Evolutionary conservation across 2,113 vertebrate genomes (phyloP).

Genomic region (Campylorhamphus procurvoides): DNA sequence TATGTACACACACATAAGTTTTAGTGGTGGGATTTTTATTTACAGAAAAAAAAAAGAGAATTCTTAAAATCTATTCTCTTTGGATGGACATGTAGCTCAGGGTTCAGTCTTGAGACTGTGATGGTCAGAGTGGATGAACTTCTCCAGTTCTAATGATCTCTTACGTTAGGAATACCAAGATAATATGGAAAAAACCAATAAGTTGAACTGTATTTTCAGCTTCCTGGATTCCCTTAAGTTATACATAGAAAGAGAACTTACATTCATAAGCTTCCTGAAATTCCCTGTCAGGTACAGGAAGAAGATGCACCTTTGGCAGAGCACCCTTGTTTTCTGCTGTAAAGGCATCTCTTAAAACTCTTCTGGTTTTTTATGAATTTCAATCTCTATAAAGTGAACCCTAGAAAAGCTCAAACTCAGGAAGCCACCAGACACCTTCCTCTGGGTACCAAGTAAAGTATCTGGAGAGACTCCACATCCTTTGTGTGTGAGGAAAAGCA

Average conservation of each 20-base stretch:
- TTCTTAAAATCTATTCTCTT: neutral
- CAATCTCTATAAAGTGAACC: neutral
- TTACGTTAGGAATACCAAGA: neutral
- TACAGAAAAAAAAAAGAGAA: neutral
- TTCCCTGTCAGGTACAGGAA: neutral
- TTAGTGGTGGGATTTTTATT: neutral
- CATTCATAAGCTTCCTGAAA: neutral
- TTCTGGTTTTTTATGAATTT: neutral
- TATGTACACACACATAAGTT: rapidly evolving
- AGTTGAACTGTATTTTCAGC: neutral
- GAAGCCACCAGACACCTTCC: neutral
- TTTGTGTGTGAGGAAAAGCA: neutral
- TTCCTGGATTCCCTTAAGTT: neutral
- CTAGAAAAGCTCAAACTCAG: neutral
- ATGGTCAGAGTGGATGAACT: neutral
- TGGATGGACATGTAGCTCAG: neutral
- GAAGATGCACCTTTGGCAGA: neutral
- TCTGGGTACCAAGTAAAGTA: neutral
- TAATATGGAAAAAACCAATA: neutral
- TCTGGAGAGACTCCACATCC: neutral
- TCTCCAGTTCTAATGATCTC: neutral
- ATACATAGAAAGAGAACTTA: neutral
- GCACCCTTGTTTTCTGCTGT: neutral
- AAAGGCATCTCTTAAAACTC: neutral
- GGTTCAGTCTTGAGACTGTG: neutral